Conservation (phyloP, 1,140 invertebrate genomes). For the Philotrypesis tridentata region DNA sequence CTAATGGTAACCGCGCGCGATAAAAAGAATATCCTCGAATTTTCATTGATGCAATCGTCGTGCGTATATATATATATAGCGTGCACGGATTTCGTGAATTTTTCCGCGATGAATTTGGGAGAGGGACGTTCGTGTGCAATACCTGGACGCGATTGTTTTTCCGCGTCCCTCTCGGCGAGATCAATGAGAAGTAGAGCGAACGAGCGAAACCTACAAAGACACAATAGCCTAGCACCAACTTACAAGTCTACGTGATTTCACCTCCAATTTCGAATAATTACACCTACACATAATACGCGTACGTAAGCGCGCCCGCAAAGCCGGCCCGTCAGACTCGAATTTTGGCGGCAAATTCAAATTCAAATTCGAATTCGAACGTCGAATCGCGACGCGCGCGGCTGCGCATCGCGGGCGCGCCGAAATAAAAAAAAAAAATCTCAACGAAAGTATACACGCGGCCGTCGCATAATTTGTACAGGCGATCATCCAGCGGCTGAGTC, state of each 20-base stretch:
- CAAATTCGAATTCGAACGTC: too few relatives aligned
- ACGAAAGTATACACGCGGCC: not conserved
- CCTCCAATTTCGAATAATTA: slow-evolving; percentile 3
- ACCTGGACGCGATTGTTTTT: too few relatives aligned
- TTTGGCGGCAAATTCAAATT: not conserved
- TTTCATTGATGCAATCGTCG: not conserved
- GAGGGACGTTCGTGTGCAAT: not conserved
- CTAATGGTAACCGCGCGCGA: not conserved
- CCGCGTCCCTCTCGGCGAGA: slow-evolving; percentile 7
- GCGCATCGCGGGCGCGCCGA: too few relatives aligned
- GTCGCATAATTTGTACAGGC: slow-evolving; percentile 28
- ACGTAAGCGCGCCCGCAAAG: too few relatives aligned
- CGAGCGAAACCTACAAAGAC: not conserved
- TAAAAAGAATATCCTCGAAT: not conserved
- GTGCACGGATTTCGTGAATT: not conserved
- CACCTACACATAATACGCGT: not conserved
- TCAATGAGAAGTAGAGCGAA: slow-evolving; percentile 37
- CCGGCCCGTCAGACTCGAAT: too few relatives aligned
- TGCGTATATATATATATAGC: too few relatives aligned
- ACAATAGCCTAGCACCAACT: not conserved
- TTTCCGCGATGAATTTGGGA: not conserved
- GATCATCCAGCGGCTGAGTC: too few relatives aligned
- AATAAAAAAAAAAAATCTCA: too few relatives aligned
- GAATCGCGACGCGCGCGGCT: too few relatives aligned
- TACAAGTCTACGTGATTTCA: slow-evolving; percentile 19